Evolutionary conservation across 1,140 invertebrate genomes (phyloP).

Genomic region (Lepidotrigona ventralis): DNA sequence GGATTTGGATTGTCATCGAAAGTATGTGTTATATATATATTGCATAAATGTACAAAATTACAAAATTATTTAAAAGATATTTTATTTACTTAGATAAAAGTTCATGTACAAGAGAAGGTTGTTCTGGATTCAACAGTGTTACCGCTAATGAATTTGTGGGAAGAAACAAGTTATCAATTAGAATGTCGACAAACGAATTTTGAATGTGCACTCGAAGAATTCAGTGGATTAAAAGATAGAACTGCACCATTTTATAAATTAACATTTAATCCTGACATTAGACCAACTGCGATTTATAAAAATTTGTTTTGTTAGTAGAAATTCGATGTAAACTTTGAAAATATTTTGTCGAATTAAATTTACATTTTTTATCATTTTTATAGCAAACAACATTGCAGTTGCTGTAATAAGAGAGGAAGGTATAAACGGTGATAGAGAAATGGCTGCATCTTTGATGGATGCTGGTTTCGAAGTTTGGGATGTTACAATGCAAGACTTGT

Average conservation of each 20-base stretch:
- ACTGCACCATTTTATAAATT: constrained; percentile 85
- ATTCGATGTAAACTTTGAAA: constrained; percentile 2
- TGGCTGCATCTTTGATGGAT: constrained; percentile 95
- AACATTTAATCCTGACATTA: constrained; percentile 85
- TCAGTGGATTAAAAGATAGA: constrained; percentile 81
- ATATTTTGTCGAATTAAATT: constrained; percentile 11
- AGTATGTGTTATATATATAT: constrained; percentile 66
- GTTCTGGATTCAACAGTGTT: constrained; percentile 85
- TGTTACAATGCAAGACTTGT: constrained; percentile 94
- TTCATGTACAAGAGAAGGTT: constrained; percentile 82
- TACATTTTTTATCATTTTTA: constrained; percentile 30
- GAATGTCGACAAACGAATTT: constrained; percentile 91
- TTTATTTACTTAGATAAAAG: constrained; percentile 75
- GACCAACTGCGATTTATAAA: constrained; percentile 72
- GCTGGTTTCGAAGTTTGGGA: constrained; percentile 97
- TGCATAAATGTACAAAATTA: background rate
- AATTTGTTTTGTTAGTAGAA: constrained; percentile 56
- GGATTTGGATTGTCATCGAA: constrained; percentile 85
- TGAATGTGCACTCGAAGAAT: constrained; percentile 90
- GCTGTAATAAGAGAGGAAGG: constrained; percentile 98
- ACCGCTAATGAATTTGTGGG: constrained; percentile 91
- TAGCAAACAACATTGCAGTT: constrained; percentile 83
- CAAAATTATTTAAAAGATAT: background rate
- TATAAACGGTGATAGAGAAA: constrained; percentile 97
- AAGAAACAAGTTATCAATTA: constrained; percentile 95